Evolutionary conservation across 1,140 invertebrate species (phyloP).

Genomic region (Zaprionus africanus): DNA sequence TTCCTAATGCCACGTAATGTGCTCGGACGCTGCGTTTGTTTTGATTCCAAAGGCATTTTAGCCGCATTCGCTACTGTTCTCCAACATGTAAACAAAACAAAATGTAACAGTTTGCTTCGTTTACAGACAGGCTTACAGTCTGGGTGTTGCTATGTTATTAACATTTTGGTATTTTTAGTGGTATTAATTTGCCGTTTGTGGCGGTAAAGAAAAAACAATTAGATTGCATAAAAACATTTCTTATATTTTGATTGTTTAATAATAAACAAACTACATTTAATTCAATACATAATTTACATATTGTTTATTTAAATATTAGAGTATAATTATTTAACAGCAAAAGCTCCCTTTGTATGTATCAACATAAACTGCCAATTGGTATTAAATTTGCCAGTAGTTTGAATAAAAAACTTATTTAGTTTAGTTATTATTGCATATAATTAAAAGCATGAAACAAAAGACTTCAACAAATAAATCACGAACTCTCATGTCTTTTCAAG

Average conservation of each 20-base stretch:
- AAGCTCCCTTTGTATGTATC: too few relatives aligned
- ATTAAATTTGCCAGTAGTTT: too few relatives aligned
- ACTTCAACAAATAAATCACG: neutral
- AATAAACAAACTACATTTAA: too few relatives aligned
- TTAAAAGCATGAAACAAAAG: neutral
- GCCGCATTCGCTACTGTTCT: neutral
- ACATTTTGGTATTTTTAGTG: constrained; percentile 2
- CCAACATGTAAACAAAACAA: neutral
- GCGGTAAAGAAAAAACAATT: too few relatives aligned
- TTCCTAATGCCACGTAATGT: constrained; percentile 65
- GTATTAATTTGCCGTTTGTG: neutral
- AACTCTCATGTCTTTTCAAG: constrained; percentile 1
- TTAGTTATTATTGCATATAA: neutral
- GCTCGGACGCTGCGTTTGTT: constrained; percentile 25
- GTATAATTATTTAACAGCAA: too few relatives aligned
- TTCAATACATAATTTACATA: too few relatives aligned
- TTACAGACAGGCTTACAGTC: neutral
- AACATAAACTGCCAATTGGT: too few relatives aligned
- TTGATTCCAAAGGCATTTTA: constrained; percentile 22
- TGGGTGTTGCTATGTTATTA: constrained; percentile 3
- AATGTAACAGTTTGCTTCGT: neutral
- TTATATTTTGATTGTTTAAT: too few relatives aligned
- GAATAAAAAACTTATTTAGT: too few relatives aligned
- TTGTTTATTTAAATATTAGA: too few relatives aligned
- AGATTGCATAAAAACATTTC: too few relatives aligned